Evolutionary conservation across 2,888 invertebrate genomes (phyloP), one percentile per base, ranked within the genome.

Genomic region (Chouioia cunea): DNA sequence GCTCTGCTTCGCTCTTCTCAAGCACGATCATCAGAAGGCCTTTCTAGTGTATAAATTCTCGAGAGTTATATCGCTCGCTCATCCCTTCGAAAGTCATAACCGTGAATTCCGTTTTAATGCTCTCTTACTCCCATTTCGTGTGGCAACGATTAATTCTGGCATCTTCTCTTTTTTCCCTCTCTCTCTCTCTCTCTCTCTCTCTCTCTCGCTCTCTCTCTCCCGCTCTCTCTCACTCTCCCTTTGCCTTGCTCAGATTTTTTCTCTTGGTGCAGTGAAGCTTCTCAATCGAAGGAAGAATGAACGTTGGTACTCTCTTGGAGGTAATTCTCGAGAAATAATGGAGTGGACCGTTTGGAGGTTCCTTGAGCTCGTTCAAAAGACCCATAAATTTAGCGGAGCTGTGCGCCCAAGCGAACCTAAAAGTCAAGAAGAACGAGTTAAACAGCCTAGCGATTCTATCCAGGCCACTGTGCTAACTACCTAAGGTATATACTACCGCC

Each of bases 381-480:
- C 77, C 78, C 79, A 81, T 82, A 81, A 81, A 81, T 81, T 77
- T 36, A 36, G 12, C 74, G 64, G 65, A 66, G 74, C 78, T 74
- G 77, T 63, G 68, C 53, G 63, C 36, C 56, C 20, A 27, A 16
- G 59, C 16, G 54, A 43, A 56, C 46, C 47, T 46, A 50, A 52
- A 52, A 36, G 36, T 36, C 36, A 36, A 36, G 36, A 18, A 18
- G 53, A 20, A 4, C 65, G 79, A 80, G 79, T 80, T 82, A 81
- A 82, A 81, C 79, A 82, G 81, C 81, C 78, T 73, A 77, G 73
- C 79, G 81, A 80, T 78, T 79, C 77, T 78, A 79, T 80, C 74
- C 78, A 75, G 77, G 75, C 78, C 43, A 20, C 56, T 27, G 43
- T 77, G 79, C 79, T 79, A 80, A 79, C 79, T 80, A 79, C 74